Percentiles rank a stretch among this genome's conserved stretches.
Evolutionary conservation across 2,888 invertebrate species (phyloP).

Genomic region (Machimus rusticus): DNA sequence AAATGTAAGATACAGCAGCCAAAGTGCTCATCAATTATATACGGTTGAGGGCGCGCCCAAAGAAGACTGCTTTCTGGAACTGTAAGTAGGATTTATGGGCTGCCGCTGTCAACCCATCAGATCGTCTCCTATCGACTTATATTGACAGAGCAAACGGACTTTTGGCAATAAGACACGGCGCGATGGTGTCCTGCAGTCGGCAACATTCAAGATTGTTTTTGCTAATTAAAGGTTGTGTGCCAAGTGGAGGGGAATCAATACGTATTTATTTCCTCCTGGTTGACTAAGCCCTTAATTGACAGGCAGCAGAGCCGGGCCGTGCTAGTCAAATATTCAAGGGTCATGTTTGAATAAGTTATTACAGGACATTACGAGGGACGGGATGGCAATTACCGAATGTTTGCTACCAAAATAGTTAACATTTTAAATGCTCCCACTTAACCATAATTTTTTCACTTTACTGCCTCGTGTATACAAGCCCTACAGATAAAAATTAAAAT

Average conservation of each 20-base stretch:
- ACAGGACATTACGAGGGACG: background rate
- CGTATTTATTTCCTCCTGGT: background rate
- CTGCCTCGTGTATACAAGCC: background rate
- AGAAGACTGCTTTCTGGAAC: background rate
- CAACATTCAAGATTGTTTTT: constrained; percentile 1
- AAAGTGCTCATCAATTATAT: constrained; percentile 28
- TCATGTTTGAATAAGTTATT: background rate
- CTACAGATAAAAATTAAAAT: background rate
- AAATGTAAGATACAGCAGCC: background rate
- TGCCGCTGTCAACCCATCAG: constrained; percentile 16
- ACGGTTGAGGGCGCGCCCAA: background rate
- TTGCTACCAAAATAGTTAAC: background rate
- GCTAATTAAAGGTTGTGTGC: constrained; percentile 13
- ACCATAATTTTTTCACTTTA: background rate
- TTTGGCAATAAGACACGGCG: background rate
- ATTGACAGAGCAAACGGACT: background rate
- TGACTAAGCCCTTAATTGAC: background rate
- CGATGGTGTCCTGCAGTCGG: background rate
- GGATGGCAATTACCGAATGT: background rate
- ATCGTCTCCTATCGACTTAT: background rate
- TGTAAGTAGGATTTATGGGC: constrained; percentile 16
- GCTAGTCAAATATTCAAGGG: background rate
- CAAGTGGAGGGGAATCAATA: background rate
- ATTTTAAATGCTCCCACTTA: background rate
- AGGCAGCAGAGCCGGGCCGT: background rate